Evolutionary conservation across 2,797 vertebrate genomes (phyloP).

Genomic region (Aplochiton taeniatus): DNA sequence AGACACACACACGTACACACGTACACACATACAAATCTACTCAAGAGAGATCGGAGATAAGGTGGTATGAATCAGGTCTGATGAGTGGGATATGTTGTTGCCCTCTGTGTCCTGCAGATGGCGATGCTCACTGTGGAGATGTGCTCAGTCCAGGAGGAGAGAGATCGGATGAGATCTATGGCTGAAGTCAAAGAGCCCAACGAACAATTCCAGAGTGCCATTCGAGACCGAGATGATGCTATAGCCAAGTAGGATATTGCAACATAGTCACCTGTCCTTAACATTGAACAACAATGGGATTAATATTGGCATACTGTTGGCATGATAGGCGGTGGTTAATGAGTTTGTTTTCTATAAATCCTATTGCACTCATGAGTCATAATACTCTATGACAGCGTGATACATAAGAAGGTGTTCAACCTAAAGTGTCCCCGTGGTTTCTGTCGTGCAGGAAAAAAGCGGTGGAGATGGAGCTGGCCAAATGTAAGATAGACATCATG

Average conservation of each 20-base stretch:
- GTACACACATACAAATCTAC: too few relatives aligned
- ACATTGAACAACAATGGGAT: not conserved
- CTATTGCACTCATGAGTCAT: too few relatives aligned
- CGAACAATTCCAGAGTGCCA: constrained; percentile 90
- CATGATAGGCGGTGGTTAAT: too few relatives aligned
- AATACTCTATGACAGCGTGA: too few relatives aligned
- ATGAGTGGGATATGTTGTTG: constrained; percentile 3
- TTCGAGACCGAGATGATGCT: constrained; percentile 93
- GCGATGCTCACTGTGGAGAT: constrained; percentile 91
- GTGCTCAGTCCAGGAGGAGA: constrained; percentile 87
- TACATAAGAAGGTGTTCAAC: too few relatives aligned
- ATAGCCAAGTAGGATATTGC: constrained; percentile 85
- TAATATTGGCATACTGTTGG: not conserved
- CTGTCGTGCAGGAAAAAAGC: constrained; percentile 86
- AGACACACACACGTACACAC: not conserved
- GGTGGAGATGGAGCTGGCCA: constrained; percentile 92
- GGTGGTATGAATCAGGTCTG: not conserved
- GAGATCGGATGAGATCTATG: constrained; percentile 80
- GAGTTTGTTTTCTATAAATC: too few relatives aligned
- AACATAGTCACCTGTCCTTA: not conserved
- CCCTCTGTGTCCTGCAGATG: constrained; percentile 74
- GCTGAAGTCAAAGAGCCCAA: constrained; percentile 84
- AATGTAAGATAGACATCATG: constrained; percentile 98
- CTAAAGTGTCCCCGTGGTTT: not conserved
- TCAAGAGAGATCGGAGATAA: not conserved